These are phyloP conservation scores for Apostichopus parvimensis DNA, from an alignment of 35 echinoderm and acorn worm genomes.

Conservation along the genomic window DNA sequence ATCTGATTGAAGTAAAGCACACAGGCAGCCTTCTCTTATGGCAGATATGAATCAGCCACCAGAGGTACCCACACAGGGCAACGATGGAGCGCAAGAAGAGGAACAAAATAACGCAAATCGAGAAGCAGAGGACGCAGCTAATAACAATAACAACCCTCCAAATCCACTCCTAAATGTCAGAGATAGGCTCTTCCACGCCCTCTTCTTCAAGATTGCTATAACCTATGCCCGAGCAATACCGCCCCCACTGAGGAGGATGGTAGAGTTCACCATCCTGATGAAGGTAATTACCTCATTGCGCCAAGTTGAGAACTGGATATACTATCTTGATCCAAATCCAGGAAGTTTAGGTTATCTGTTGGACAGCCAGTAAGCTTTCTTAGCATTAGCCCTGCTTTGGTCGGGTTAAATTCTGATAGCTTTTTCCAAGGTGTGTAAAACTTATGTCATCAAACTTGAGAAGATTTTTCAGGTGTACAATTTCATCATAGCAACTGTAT, in stretches of 20 bases:
- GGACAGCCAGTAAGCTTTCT: too few species aligned
- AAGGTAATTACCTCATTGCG: conserved; percentile 57
- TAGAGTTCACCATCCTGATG: conserved; percentile 91
- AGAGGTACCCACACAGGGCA: not conserved
- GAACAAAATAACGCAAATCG: conserved; percentile 46
- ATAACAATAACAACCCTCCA: conserved; percentile 77
- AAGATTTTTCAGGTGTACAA: too few species aligned
- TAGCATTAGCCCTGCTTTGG: too few species aligned
- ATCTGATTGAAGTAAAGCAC: not conserved
- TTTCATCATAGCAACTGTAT: too few species aligned
- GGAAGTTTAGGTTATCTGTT: too few species aligned
- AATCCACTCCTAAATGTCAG: conserved; percentile 62
- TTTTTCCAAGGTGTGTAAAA: too few species aligned
- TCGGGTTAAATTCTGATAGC: too few species aligned
- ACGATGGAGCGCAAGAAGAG: not conserved
- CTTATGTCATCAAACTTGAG: too few species aligned
- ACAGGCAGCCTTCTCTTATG: not conserved
- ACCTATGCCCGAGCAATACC: conserved; percentile 97
- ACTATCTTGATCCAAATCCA: too few species aligned
- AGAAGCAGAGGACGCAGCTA: conserved; percentile 35
- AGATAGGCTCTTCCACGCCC: conserved; percentile 83
- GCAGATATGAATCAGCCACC: conserved; percentile 16
- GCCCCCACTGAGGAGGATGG: conserved; percentile 71
- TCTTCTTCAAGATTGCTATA: conserved; percentile 98
- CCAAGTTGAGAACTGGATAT: too few species aligned